Evolutionary conservation across 2,888 invertebrate genomes (phyloP).

Genomic region (Volucella inanis): DNA sequence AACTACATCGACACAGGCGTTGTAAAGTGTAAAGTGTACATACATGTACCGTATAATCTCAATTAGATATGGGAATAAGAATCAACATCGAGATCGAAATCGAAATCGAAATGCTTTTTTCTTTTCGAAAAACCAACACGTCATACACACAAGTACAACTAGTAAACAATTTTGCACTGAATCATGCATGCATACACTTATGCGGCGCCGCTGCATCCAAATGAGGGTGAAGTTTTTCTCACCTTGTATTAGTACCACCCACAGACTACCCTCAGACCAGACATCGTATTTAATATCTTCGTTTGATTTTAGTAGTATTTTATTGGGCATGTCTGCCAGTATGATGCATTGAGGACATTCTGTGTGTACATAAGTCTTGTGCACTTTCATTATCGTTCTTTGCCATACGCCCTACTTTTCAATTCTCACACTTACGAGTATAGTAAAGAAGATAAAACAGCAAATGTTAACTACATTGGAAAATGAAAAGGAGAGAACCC

Average conservation of each 20-base stretch:
- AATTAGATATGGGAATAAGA: conserved; percentile 42
- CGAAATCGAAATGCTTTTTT: conserved; percentile 36
- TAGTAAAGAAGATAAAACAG: conserved; percentile 4
- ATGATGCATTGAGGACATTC: conserved; percentile 26
- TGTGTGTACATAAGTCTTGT: conserved; percentile 24
- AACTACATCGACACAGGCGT: conserved; percentile 11
- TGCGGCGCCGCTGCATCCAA: conserved; percentile 57
- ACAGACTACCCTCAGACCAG: conserved; percentile 33
- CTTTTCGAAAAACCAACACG: conserved; percentile 36
- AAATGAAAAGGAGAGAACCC: background rate
- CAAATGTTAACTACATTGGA: conserved; percentile 16
- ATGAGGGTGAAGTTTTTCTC: conserved; percentile 44
- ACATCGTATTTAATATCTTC: conserved; percentile 36
- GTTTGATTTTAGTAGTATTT: conserved; percentile 42
- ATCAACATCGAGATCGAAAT: conserved; percentile 14
- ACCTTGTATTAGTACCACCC: background rate
- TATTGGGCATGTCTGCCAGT: conserved; percentile 20
- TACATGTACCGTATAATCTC: conserved; percentile 17
- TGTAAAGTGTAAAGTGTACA: conserved; percentile 1
- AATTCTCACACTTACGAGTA: background rate
- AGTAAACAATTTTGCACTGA: conserved; percentile 46
- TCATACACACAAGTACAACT: conserved; percentile 8
- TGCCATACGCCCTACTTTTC: too few relatives aligned
- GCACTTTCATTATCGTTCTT: conserved; percentile 22
- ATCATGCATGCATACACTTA: conserved; percentile 66